These are phyloP conservation scores for Tringa solitaria DNA, from an alignment of 2,113 vertebrate species.

Conservation along the genomic window DNA sequence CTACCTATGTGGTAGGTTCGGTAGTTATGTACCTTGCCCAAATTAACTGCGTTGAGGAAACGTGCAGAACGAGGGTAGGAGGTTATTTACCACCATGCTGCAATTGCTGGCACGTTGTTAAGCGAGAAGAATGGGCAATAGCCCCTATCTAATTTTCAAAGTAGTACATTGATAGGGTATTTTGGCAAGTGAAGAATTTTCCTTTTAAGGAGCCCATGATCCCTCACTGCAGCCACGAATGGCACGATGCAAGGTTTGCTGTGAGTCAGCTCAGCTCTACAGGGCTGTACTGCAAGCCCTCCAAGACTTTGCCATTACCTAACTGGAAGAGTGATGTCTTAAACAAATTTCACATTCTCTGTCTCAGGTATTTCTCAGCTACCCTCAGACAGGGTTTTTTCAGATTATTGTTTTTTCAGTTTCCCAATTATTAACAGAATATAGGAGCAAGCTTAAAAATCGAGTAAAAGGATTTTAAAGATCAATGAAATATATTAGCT, in stretches of 20 bases:
- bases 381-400: rapidly evolving
- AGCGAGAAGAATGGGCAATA: neutral
- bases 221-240: neutral
- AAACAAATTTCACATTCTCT: neutral
- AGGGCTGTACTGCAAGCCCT: neutral
- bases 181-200: neutral
- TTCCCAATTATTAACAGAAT: neutral
- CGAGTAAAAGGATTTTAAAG: neutral
- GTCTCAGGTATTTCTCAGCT: neutral
- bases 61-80: neutral
- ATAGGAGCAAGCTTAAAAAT: neutral
- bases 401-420: neutral
- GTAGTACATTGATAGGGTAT: neutral
- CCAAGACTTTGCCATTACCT: neutral
- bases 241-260: neutral
- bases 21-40: neutral
- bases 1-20: neutral
- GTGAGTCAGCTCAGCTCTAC: neutral
- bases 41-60: neutral
- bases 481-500: neutral
- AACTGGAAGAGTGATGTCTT: neutral
- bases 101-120: neutral
- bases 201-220: neutral
- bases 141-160: neutral
- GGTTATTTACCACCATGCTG: neutral